Percentiles rank a stretch among this genome's conserved stretches.
phyloP scores from a whole-genome alignment of 2,888 invertebrate genomes.

The Masnerella sp. region DNA sequence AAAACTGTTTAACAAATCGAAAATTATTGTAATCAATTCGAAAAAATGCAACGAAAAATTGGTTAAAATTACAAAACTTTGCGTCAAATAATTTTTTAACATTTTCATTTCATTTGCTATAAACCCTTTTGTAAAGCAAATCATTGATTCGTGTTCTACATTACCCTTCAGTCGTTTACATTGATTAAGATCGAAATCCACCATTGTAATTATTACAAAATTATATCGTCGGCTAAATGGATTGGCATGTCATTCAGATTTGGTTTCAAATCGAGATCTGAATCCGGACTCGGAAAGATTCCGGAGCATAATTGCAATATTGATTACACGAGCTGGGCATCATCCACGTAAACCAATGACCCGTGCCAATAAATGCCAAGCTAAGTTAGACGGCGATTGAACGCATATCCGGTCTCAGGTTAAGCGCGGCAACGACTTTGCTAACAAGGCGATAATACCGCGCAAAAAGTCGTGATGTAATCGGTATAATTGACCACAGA shows the following conservation, averaged over 20 bases:
- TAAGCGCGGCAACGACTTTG: conserved; percentile 62
- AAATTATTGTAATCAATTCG: too few relatives aligned
- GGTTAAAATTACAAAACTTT: too few relatives aligned
- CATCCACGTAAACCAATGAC: conserved; percentile 64
- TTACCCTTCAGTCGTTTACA: too few relatives aligned
- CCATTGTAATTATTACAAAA: background rate
- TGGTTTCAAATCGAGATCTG: conserved; percentile 3
- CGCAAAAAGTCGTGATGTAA: conserved; percentile 11
- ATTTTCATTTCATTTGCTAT: too few relatives aligned
- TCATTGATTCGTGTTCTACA: too few relatives aligned
- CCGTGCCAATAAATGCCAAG: conserved; percentile 67
- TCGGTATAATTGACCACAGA: conserved; percentile 13
- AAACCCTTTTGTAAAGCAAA: too few relatives aligned
- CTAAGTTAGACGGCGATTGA: conserved; percentile 40
- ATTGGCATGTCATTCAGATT: background rate
- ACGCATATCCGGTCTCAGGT: conserved; percentile 62
- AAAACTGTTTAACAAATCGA: too few relatives aligned
- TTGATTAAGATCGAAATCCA: too few relatives aligned
- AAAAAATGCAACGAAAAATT: too few relatives aligned
- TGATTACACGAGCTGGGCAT: conserved; percentile 43
- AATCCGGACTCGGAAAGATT: conserved; percentile 17
- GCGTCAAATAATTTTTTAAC: too few relatives aligned
- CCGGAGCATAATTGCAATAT: conserved; percentile 35
- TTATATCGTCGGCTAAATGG: background rate
- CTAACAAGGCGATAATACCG: conserved; percentile 19